phyloP scores from a whole-genome alignment of 30 jellyfish, hydroid and myxozoan species.

The Pseudorhiza aurosa region DNA sequence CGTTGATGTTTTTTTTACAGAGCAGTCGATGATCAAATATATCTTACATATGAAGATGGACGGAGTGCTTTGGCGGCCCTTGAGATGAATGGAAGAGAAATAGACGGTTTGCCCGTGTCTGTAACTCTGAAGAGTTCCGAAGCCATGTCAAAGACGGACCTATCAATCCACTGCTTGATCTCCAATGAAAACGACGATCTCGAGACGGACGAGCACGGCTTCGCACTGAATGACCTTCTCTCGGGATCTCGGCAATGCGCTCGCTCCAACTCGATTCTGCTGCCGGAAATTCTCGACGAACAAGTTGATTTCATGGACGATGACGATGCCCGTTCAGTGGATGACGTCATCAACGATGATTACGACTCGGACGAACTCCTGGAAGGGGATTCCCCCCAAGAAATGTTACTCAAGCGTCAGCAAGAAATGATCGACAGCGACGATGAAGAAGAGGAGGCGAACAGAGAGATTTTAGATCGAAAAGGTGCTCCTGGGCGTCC shows the following conservation, averaged over 20 bases:
- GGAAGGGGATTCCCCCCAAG: conserved; percentile 61
- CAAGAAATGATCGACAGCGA: conserved; percentile 80
- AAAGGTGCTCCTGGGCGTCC: conserved; percentile 37
- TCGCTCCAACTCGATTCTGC: conserved; percentile 71
- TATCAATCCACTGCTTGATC: conserved; percentile 55
- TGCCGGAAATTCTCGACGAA: conserved; percentile 89
- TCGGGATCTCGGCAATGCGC: conserved; percentile 42
- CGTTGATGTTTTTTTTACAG: conserved; percentile 18
- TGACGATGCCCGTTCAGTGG: conserved; percentile 79
- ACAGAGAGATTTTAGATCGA: background rate
- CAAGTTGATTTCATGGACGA: conserved; percentile 89
- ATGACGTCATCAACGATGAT: conserved; percentile 62
- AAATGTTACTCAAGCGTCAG: conserved; percentile 42
- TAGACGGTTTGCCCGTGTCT: conserved; percentile 56
- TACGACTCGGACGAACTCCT: conserved; percentile 48
- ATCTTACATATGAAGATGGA: conserved; percentile 85
- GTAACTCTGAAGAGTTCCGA: conserved; percentile 73
- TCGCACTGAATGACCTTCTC: conserved; percentile 74
- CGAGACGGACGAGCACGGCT: conserved; percentile 58
- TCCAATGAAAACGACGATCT: conserved; percentile 19
- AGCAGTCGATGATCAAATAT: conserved; percentile 81
- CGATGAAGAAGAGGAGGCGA: conserved; percentile 61
- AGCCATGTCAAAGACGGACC: conserved; percentile 59
- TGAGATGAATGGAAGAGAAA: conserved; percentile 70
- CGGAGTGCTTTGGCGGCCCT: conserved; percentile 83